Percentiles rank a stretch among this genome's conserved stretches.
phyloP scores from a whole-genome alignment of 1,140 invertebrate species.

The Pogonus chalceus region DNA sequence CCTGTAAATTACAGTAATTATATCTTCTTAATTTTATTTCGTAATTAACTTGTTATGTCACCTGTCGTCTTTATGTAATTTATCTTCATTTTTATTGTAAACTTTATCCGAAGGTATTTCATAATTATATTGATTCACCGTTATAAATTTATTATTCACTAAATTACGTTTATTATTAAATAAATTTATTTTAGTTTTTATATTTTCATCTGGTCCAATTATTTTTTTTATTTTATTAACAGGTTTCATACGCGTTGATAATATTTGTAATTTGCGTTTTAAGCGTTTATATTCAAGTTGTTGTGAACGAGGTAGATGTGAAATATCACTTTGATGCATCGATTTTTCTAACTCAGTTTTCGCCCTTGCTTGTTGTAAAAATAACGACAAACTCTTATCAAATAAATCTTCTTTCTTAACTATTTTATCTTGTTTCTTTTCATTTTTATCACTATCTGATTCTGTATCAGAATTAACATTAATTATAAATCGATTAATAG shows the following conservation, averaged over 20 bases:
- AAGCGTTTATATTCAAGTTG: slow-evolving; percentile 29
- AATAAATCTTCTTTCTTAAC: background rate
- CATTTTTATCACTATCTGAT: slow-evolving; percentile 20
- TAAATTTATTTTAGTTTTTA: background rate
- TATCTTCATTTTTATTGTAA: background rate
- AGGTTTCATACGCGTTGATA: background rate
- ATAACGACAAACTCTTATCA: slow-evolving; percentile 7
- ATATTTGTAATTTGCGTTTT: slow-evolving; percentile 20
- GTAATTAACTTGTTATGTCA: background rate
- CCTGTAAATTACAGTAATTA: slow-evolving; percentile 15
- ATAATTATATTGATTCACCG: too few relatives aligned
- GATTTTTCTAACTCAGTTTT: background rate
- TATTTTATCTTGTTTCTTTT: slow-evolving; percentile 11
- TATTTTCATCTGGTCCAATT: background rate
- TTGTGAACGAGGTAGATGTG: slow-evolving; percentile 27
- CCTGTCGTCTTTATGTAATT: background rate
- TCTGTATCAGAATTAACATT: slow-evolving; percentile 27
- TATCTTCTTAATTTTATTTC: background rate
- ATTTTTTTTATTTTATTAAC: background rate
- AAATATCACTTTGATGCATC: background rate
- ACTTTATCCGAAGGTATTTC: too few relatives aligned
- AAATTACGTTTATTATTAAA: background rate
- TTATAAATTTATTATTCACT: too few relatives aligned
- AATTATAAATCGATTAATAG: slow-evolving; percentile 31
- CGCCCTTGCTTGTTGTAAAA: slow-evolving; percentile 1